Evolutionary conservation across 1,140 invertebrate species (phyloP).

Genomic region (Oreohelix idahoensis): DNA sequence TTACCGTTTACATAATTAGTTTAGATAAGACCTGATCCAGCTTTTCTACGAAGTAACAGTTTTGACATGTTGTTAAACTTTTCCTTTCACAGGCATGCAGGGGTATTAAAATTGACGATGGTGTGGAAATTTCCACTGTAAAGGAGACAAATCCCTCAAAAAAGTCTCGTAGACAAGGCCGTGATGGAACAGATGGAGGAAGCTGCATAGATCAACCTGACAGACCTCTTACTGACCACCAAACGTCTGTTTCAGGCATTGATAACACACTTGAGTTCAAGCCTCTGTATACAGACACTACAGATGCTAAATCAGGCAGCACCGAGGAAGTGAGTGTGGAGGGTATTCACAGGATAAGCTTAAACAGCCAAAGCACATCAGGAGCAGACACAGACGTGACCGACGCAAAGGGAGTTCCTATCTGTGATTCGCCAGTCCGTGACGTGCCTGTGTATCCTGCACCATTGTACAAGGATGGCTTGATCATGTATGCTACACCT

Average conservation of each 20-base stretch:
- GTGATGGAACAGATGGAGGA: background rate
- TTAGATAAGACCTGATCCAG: no score
- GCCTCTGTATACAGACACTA: background rate
- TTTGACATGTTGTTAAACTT: no score
- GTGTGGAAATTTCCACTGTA: conserved; percentile 48
- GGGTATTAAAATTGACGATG: conserved; percentile 57
- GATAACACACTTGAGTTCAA: background rate
- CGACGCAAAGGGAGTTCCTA: background rate
- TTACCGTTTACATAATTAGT: no score
- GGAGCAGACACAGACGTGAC: conserved; percentile 3
- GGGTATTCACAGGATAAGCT: conserved; percentile 3
- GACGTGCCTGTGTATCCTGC: conserved; percentile 26
- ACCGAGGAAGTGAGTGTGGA: background rate
- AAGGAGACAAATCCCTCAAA: background rate
- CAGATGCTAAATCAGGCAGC: background rate
- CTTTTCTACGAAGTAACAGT: background rate
- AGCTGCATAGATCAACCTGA: background rate
- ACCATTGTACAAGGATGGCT: conserved; percentile 90
- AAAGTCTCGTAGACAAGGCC: background rate
- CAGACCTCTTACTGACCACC: background rate
- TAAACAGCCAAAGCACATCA: background rate
- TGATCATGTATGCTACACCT: conserved; percentile 93
- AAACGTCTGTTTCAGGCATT: background rate
- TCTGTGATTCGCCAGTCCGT: background rate
- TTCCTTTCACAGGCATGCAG: conserved; percentile 59